Evolutionary conservation across 1,140 invertebrate genomes (phyloP), one percentile per base, ranked within the genome.

Genomic region (Diachasma alloeum): DNA sequence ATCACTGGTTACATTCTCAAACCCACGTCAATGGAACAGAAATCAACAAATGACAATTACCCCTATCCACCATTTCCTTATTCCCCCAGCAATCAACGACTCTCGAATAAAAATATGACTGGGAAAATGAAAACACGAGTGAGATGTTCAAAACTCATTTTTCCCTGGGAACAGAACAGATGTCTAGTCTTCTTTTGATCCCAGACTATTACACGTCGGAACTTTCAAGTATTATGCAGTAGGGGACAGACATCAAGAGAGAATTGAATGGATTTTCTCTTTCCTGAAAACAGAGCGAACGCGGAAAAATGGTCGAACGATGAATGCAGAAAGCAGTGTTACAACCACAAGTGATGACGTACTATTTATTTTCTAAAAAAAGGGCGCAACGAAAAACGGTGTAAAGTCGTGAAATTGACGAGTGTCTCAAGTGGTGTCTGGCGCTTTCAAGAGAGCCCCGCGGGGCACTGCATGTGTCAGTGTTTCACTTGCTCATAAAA

Each of bases 351-450:
- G 48, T 56, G 59, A 63, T 63, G 24, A 26, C 39, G 39, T 42
- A 42, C 22, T 26, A 31, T 26, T 22, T 63, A 63, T 63, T 11
- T 63, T 63, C 24, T 63, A 31, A 31, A 63, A 31, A 63, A 63
- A 63, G 24, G 22, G 59, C 8, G 13, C 0, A 3, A 31, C 1
- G 13, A 37, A 66, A 72, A 63, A 59, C 13, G 26, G 68, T 72
- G 71, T 76, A 76, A 78, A 72, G 74, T 53, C 19, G 68, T 53
- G 59, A 80, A 80, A 78, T 80, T 73, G 76, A 76, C 76, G 70
- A 78, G 76, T 73, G 79, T 80, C 76, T 80, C 76, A 74, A 78
- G 79, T 80, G 76, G 76, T 80, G 76, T 80, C 76, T 80, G 74
- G 46, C 46, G 63, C 56, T 69, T 73, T 73, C 19, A 75, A 72